phyloP scores from a whole-genome alignment of 2,888 invertebrate species.

The Gandaritis pyraliata region DNA sequence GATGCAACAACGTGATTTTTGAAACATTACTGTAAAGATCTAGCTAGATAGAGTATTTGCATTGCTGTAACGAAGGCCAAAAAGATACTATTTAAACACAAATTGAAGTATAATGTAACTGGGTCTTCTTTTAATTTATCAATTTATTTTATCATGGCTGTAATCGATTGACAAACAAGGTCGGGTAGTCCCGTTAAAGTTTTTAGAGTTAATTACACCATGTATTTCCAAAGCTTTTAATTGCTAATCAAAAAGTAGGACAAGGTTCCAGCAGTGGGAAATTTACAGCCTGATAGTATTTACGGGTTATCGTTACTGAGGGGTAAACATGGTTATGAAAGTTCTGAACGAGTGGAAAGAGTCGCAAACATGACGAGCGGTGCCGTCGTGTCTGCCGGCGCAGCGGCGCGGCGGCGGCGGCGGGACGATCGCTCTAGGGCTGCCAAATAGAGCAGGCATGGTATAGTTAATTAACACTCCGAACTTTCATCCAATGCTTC shows the following conservation, averaged over 20 bases:
- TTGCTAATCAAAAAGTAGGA: not conserved
- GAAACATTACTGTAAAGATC: too few relatives aligned
- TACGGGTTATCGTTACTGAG: conserved; percentile 20
- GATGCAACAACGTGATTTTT: too few relatives aligned
- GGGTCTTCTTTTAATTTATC: too few relatives aligned
- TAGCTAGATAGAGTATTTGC: too few relatives aligned
- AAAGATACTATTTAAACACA: too few relatives aligned
- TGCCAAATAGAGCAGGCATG: conserved; percentile 43
- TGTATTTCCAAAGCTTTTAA: not conserved
- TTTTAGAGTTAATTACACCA: too few relatives aligned
- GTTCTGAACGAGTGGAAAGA: conserved; percentile 54
- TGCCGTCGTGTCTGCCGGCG: conserved; percentile 54
- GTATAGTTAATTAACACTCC: conserved; percentile 41
- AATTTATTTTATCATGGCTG: too few relatives aligned
- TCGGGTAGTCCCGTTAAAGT: too few relatives aligned
- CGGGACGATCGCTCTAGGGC: conserved; percentile 42
- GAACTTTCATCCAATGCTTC: conserved; percentile 34
- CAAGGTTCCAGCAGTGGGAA: conserved; percentile 6
- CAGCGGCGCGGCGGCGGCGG: conserved; percentile 36
- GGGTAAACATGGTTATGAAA: conserved; percentile 68
- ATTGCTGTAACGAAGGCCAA: too few relatives aligned
- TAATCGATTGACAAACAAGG: too few relatives aligned
- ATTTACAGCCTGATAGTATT: conserved; percentile 17
- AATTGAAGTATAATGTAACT: too few relatives aligned
- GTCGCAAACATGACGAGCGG: conserved; percentile 60